Conservation (phyloP, 1,140 invertebrate genomes). For the Drosophila serrata region DNA sequence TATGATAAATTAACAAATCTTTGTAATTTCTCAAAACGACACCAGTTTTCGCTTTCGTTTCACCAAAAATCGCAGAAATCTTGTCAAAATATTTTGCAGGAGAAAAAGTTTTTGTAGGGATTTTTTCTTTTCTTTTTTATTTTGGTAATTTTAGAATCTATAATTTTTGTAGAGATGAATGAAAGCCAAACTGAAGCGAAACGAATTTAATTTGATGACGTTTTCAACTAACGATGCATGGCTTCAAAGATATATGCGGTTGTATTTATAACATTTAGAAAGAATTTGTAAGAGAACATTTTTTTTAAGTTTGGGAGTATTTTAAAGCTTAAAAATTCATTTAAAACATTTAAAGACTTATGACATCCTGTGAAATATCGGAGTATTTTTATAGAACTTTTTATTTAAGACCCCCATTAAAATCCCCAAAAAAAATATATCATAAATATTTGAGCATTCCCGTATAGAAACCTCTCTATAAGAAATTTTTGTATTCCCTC, state of each 20-base stretch:
- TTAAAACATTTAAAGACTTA: background rate
- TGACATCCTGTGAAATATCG: background rate
- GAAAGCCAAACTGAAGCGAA: constrained; percentile 53
- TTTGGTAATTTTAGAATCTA: constrained; percentile 33
- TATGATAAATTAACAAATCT: constrained; percentile 67
- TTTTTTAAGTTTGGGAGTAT: background rate
- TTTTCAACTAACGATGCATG: constrained; percentile 50
- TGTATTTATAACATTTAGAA: too few species aligned
- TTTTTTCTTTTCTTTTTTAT: background rate
- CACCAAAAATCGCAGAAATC: constrained; percentile 10
- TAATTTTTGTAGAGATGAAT: constrained; percentile 30
- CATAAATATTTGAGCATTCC: constrained; percentile 28
- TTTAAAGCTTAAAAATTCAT: background rate
- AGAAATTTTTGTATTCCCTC: constrained; percentile 7
- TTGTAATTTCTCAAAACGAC: constrained; percentile 67
- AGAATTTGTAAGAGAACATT: too few species aligned
- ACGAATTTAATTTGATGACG: constrained; percentile 64
- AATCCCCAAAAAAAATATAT: background rate
- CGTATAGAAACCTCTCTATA: constrained; percentile 11
- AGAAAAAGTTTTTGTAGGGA: constrained; percentile 16
- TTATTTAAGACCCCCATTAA: constrained; percentile 6
- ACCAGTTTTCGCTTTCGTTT: constrained; percentile 60
- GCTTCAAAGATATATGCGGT: constrained; percentile 23
- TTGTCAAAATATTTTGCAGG: constrained; percentile 29
- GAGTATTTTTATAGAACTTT: background rate